phyloP scores from a whole-genome alignment of 2,113 vertebrate genomes.

The Phalacrocorax brasilianus region DNA sequence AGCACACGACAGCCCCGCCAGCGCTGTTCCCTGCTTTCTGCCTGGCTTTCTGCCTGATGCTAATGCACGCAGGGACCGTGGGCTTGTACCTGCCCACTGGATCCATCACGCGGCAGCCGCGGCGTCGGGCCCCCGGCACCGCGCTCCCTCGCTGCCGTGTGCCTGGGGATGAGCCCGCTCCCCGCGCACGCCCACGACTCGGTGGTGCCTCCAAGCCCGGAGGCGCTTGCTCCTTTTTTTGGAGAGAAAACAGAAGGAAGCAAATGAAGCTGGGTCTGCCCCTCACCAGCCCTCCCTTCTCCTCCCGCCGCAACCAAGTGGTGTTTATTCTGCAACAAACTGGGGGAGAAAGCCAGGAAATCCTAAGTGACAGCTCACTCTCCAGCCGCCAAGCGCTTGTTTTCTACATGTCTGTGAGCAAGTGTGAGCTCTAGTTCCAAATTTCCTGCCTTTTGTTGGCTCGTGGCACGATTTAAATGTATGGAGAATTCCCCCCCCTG shows the following conservation, averaged over 20 bases:
- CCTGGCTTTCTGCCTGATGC: neutral
- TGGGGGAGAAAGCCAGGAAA: constrained; percentile 52
- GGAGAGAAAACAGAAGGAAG: neutral
- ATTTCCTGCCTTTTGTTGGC: constrained; percentile 69
- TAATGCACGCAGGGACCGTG: fast-evolving
- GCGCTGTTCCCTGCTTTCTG: neutral
- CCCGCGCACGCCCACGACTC: neutral
- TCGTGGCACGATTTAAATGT: constrained; percentile 27
- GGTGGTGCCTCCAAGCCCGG: neutral
- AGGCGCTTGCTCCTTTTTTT: neutral
- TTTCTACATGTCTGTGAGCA: constrained; percentile 38
- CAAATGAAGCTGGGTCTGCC: neutral
- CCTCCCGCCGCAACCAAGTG: neutral
- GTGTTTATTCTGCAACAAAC: constrained; percentile 47
- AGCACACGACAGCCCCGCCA: neutral
- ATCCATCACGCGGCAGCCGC: fast-evolving
- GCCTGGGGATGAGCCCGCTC: neutral
- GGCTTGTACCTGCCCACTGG: neutral
- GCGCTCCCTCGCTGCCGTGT: fast-evolving
- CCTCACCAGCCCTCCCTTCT: neutral
- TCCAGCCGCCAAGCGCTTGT: neutral
- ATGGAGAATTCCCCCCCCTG: neutral
- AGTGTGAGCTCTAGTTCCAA: constrained; percentile 33
- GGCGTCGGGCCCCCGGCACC: neutral
- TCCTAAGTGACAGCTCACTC: constrained; percentile 44